Evolutionary conservation across 2,113 vertebrate species (phyloP).

Genomic region (Phaethon lepturus): DNA sequence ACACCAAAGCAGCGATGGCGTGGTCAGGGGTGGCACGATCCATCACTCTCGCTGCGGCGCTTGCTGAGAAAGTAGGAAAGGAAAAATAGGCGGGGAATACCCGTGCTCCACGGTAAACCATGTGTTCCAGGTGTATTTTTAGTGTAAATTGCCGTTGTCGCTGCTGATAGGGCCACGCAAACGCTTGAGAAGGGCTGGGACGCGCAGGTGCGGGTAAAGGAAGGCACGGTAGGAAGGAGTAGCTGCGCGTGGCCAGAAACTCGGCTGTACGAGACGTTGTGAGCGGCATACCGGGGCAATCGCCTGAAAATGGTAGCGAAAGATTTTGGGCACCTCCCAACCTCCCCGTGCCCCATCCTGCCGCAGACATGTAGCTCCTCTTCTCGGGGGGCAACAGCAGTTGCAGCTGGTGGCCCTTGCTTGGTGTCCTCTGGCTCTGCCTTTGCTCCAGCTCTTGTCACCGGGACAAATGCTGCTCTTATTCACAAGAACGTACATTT

Average conservation of each 20-base stretch:
- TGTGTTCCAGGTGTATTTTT: not conserved
- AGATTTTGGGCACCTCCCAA: not conserved
- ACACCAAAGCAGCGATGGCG: not conserved
- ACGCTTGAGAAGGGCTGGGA: not conserved
- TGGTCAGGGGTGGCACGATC: not conserved
- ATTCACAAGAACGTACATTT: not conserved
- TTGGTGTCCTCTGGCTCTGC: slow-evolving; percentile 2
- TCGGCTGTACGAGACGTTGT: too few species aligned
- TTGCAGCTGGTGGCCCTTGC: slow-evolving; percentile 1
- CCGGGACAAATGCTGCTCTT: not conserved
- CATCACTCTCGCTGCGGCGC: accelerated
- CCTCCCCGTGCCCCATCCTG: not conserved
- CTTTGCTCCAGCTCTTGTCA: not conserved
- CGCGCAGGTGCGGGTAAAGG: not conserved
- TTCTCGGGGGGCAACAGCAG: not conserved
- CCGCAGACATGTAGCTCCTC: not conserved
- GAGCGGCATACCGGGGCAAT: not conserved
- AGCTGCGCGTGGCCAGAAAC: not conserved
- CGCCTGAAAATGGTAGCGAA: accelerated
- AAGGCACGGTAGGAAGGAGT: not conserved
- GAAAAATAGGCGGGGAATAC: not conserved
- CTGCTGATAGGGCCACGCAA: not conserved
- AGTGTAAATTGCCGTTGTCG: not conserved
- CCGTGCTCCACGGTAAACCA: not conserved
- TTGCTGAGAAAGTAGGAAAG: not conserved